A percentile compares a stretch with the other conserved stretches of the same genome.
Conservation (phyloP, 2,113 vertebrate species). For the Thamnaconus septentrionalis region DNA sequence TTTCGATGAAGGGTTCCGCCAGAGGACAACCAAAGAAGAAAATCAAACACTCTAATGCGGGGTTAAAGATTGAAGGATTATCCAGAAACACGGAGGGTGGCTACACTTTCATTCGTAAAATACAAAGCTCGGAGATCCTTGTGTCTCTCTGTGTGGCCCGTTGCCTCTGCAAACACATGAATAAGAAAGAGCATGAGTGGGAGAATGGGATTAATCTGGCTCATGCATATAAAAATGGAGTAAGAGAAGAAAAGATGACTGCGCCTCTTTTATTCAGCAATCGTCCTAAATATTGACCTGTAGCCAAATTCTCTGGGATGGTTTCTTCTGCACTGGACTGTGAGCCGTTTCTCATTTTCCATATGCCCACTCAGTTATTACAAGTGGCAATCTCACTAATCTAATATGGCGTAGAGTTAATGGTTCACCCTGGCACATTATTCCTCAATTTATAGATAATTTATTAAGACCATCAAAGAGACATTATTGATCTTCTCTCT, state of each 20-base stretch:
- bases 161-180: slow-evolving; percentile 77
- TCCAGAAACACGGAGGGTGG: slow-evolving; percentile 65
- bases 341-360: not conserved
- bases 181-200: slow-evolving; percentile 66
- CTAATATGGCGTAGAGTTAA: slow-evolving; percentile 17
- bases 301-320: slow-evolving; percentile 7
- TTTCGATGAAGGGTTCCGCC: slow-evolving; percentile 52
- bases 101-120: slow-evolving; percentile 73
- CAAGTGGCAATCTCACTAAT: slow-evolving; percentile 22
- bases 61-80: slow-evolving; percentile 76
- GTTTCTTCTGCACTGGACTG: not conserved
- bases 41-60: slow-evolving; percentile 75
- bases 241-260: slow-evolving; percentile 30
- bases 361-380: not conserved
- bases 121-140: slow-evolving; percentile 50
- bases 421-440: slow-evolving; percentile 6
- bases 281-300: slow-evolving; percentile 12
- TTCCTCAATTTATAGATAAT: slow-evolving; percentile 7
- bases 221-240: slow-evolving; percentile 62
- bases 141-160: slow-evolving; percentile 79
- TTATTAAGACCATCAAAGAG: slow-evolving; percentile 12
- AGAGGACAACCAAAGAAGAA: slow-evolving; percentile 66
- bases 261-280: slow-evolving; percentile 20
- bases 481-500: slow-evolving; percentile 5
- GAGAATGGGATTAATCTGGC: slow-evolving; percentile 57